Conservation (phyloP, 2,888 invertebrate species). For the Apodemia mormo region DNA sequence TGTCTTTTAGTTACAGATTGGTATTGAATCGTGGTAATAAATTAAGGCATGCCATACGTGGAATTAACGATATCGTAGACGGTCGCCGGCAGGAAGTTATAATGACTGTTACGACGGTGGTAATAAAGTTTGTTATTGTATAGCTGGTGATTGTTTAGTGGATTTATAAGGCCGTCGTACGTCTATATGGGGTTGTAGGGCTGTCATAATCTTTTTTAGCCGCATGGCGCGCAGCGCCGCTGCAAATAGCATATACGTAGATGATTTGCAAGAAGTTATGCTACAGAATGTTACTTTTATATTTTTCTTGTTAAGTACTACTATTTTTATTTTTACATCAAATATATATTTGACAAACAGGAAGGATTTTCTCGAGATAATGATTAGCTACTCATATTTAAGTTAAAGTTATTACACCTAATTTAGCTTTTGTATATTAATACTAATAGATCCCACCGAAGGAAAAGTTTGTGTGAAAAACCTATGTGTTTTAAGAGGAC, state of each 20-base stretch:
- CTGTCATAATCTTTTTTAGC: slow-evolving; percentile 80
- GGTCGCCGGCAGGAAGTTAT: slow-evolving; percentile 45
- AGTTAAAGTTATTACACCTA: no score
- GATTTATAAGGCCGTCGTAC: slow-evolving; percentile 67
- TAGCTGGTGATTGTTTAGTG: slow-evolving; percentile 46
- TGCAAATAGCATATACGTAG: slow-evolving; percentile 59
- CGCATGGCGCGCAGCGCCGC: slow-evolving; percentile 67
- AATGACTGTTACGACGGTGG: slow-evolving; percentile 50
- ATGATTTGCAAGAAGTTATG: slow-evolving; percentile 59
- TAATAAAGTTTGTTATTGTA: slow-evolving; percentile 53
- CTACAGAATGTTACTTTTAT: neutral
- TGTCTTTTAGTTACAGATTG: slow-evolving; percentile 66
- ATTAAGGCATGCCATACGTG: slow-evolving; percentile 75
- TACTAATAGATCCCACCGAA: no score
- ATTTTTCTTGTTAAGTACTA: neutral
- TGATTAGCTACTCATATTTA: no score
- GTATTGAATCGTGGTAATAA: slow-evolving; percentile 70
- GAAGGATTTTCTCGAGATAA: no score
- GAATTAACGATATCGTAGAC: slow-evolving; percentile 71
- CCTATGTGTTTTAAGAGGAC: no score
- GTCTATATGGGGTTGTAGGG: slow-evolving; percentile 61
- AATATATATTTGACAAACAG: neutral
- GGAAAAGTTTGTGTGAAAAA: no score
- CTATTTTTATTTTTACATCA: neutral
- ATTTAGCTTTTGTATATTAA: no score